Evolutionary conservation across 1,140 invertebrate genomes (phyloP), one percentile per base, ranked within the genome.

Genomic region (Drosophila seguyi): DNA sequence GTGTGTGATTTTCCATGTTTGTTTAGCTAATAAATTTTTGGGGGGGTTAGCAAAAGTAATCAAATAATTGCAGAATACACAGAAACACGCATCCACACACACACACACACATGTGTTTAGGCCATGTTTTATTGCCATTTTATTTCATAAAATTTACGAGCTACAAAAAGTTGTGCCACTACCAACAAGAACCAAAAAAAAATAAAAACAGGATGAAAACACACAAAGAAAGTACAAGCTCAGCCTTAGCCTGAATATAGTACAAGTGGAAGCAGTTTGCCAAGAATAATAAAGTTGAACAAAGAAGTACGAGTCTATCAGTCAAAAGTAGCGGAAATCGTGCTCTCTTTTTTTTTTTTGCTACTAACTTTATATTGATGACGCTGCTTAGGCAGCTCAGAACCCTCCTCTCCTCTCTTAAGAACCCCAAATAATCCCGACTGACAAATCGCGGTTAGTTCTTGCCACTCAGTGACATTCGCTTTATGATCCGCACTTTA

Each of bases 121-220:
- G 71, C 56, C 80, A 63, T 88, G 84, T 88, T 88, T 88, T 88
- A 88, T 88, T 90, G 84, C 85, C 77, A 88, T 88, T 88, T 88
- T 88, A 88, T 90, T 90, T 90, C 73, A 76, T 76, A 84, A 81
- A 88, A 88, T 88, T 88, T 88, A 88, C 85, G 84, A 88, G 76
- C 85, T 62, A 53, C 80, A 82, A 85, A 85, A 84, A 90, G 69
- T 90, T 88, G n/a, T 88, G 55, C 61, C 55, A 68, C 79, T 66
- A 41, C 67, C 60, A 22, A 11, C 18, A 27, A 14, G 0, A 6
- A 29, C 8, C 39, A 38, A 38, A 18, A 36, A 22, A 16, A 58
- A 76, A 55, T 22, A 38, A 44, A 65, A 67, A 31, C 59, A n/a
- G 34, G 52, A 52, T n/a, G n/a, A n/a, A n/a, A n/a, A n/a, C n/a